Conservation (phyloP, 1,140 invertebrate species). For the Liolophura sinensis region DNA sequence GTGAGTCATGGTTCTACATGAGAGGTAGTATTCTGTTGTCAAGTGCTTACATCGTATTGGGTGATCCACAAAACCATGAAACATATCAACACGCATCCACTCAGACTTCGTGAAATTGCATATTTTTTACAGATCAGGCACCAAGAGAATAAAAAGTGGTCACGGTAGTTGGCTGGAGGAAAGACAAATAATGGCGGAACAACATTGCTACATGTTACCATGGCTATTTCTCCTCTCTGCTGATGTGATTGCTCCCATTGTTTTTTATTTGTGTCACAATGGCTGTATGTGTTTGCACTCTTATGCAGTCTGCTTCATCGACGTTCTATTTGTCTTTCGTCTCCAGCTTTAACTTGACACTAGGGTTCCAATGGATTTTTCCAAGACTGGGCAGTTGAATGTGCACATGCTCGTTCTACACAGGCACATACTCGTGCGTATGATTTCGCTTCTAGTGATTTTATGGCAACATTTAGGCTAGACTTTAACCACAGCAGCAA, state of each 20-base stretch:
- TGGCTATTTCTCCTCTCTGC: slow-evolving; percentile 53
- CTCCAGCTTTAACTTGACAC: slow-evolving; percentile 46
- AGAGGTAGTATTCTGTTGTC: slow-evolving; percentile 17
- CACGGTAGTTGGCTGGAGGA: slow-evolving; percentile 31
- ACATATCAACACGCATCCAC: slow-evolving; percentile 12
- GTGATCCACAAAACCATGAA: slow-evolving; percentile 54
- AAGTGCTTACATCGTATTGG: slow-evolving; percentile 54
- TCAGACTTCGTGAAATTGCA: slow-evolving; percentile 15
- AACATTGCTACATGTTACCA: slow-evolving; percentile 29
- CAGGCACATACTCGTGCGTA: too few species aligned
- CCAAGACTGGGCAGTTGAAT: too few species aligned
- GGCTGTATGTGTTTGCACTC: slow-evolving; percentile 56
- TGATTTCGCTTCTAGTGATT: slow-evolving; percentile 21
- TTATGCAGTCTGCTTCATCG: slow-evolving; percentile 62
- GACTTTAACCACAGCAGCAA: slow-evolving; percentile 96
- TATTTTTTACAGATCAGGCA: too few species aligned
- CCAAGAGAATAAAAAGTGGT: slow-evolving; percentile 41
- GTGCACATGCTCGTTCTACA: too few species aligned
- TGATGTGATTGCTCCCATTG: slow-evolving; percentile 56
- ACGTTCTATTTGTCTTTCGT: slow-evolving; percentile 57
- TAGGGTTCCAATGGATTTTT: slow-evolving; percentile 21
- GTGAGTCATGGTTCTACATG: slow-evolving; percentile 30
- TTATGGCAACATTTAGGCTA: slow-evolving; percentile 91
- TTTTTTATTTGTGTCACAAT: slow-evolving; percentile 54
- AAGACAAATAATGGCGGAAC: slow-evolving; percentile 42